Base-by-base conservation (phyloP, 2,888 invertebrate species). In the Neoitamus cyanurus region DNA sequence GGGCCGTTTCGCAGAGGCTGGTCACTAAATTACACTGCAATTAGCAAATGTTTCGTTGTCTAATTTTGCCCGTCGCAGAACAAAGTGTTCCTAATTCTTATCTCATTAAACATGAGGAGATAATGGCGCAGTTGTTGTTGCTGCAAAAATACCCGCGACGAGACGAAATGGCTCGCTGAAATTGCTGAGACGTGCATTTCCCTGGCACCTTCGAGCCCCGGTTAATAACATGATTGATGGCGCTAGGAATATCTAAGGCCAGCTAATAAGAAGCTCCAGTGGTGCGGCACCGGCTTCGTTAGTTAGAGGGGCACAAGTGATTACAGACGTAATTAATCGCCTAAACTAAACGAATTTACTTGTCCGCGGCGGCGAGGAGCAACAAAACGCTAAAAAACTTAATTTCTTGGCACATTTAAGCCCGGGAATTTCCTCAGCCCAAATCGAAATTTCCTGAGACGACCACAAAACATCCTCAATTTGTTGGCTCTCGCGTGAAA, bases 301-400 rank as follows among this genome's bases (percentile, higher is more conserved):
- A 83, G 70, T 37, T 68, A 83, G 69, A 42, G 42, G 83, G 83
- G 70, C 83, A 72, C 83, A 83, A 83, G 70, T 70, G 83, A 83
- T 83, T 83, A 70, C 83, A 72, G 15, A 70, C 30, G 70, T 70
- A 83, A 83, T 83, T 83, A 83, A 70, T 83, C 83, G 83, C 37
- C 70, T 70, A 83, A 83, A 70, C 42, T 83, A 70, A 83, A 83
- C 37, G 28, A 83, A 70, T 31, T 15, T 31, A 70, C 31, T 70
- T 70, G 70, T 25, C 11, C 31, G 9, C 25, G 28, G 15, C 31
- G 68, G n/a, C 5, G 13, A 13, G 70, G 7, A n/a, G 36, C 37
- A 77, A 82, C 13, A 83, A 42, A 42, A 36, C 42, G 28, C 20
- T 37, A 70, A 70, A 83, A 82, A 83, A 70, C 37, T 83, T 83